Base-by-base conservation (phyloP, 2,888 invertebrate genomes). In the Orchesella flavescens region DNA sequence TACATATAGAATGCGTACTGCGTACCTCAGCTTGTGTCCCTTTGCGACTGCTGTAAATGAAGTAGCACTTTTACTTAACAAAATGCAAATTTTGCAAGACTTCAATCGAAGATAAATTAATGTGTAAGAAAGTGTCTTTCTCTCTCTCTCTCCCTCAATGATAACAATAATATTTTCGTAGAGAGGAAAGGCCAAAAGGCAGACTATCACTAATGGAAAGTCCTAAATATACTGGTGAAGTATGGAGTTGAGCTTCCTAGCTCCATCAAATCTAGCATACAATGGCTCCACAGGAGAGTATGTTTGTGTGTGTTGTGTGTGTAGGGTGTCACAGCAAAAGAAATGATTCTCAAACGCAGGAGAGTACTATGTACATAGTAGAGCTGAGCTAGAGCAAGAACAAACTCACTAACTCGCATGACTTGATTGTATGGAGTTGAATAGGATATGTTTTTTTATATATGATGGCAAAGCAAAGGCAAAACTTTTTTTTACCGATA, bases 121-220 rank as follows among this genome's bases (percentile, higher is more conserved):
- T 49, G 12, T 49, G 43, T 24, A 21, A 34, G 12, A 49, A 15
- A 49, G n/a, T 43, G 44, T 49, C 49, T 12, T 49, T 49, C 57
- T 59, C 23, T 68, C 46, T 77, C 19, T 69, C 21, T 76, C 43
- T 9, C 44, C 21, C 57, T 61, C 59, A 49, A n/a, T 21, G 73
- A 74, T 49, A 63, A 63, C 55, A 44, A 68, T 75, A 55, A 44
- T 66, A 53, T 63, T 66, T 65, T 68, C 7, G 34, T 34, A 34
- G 34, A 34, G 34, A 68, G 68, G 53, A 78, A 78, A 71, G 69
- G 78, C 78, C 69, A 34, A 80, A 80, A 80, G 80, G 80, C 72
- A 68, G 80, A 80, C 80, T 80, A 80, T 66, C 43, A 74, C 80
- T 80, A 80, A 34, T 80, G 80, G 74, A 74, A 80, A 72, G 65